These are phyloP conservation scores for Callopanchax toddi DNA, from an alignment of 2,113 vertebrate species.

Conservation along the genomic window DNA sequence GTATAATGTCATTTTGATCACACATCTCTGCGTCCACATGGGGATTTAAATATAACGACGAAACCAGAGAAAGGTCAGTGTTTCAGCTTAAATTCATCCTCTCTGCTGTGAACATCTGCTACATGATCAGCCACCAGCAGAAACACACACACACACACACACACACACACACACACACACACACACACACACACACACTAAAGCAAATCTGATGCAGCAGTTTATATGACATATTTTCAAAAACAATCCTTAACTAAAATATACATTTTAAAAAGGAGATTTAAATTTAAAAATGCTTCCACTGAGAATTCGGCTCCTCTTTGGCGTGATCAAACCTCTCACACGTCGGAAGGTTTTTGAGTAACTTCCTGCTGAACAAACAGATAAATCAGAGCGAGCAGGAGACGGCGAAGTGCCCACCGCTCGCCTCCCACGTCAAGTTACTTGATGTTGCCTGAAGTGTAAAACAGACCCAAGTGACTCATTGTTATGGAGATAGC, in stretches of 20 bases:
- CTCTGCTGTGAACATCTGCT: background rate
- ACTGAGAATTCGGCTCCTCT: background rate
- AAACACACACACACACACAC: no score
- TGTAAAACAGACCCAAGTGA: conserved; percentile 39
- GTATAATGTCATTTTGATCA: conserved; percentile 1
- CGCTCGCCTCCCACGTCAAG: conserved; percentile 25
- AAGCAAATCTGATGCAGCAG: background rate
- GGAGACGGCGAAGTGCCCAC: conserved; percentile 27
- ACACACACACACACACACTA: no score
- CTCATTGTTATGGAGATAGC: background rate
- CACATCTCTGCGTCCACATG: background rate
- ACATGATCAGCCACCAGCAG: background rate
- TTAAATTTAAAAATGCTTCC: no score
- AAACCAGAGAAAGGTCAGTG: background rate
- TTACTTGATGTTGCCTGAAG: conserved; percentile 48
- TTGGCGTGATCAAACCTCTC: background rate
- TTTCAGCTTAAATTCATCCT: conserved; percentile 2
- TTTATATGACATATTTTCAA: no score
- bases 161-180: no score
- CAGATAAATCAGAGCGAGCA: conserved; percentile 39
- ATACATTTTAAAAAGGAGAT: background rate
- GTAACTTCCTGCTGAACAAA: conserved; percentile 47
- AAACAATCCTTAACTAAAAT: background rate
- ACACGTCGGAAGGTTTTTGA: no score
- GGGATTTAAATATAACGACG: background rate